A percentile compares a stretch with the other conserved stretches of the same genome.
These are phyloP conservation scores for Lasiurus borealis DNA, from an alignment of 2,113 vertebrate genomes.

Conservation along the genomic window DNA sequence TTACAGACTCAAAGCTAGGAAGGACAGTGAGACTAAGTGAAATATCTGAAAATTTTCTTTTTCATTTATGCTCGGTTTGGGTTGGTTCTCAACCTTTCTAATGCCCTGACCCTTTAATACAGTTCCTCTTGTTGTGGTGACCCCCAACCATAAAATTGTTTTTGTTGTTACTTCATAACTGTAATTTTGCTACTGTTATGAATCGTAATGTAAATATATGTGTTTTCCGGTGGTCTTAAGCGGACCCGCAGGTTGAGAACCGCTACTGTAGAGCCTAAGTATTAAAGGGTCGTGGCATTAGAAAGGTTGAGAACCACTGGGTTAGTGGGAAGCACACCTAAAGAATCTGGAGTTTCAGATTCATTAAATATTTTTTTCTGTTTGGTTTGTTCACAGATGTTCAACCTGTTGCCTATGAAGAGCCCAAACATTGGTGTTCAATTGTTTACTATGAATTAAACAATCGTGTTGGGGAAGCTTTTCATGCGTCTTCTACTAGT, in stretches of 20 bases:
- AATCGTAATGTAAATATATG: no score
- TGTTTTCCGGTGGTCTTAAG: no score
- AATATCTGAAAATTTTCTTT: constrained; percentile 31
- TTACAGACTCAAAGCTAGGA: constrained; percentile 21
- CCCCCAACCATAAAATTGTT: no score
- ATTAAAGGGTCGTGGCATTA: no score
- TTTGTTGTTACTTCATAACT: no score
- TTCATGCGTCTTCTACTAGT: constrained; percentile 97
- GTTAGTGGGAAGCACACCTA: background rate
- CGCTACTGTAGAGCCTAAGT: no score
- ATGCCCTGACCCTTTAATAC: no score
- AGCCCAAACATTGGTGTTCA: constrained; percentile 99
- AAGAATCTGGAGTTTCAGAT: background rate
- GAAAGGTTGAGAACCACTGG: no score
- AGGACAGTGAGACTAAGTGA: constrained; percentile 22
- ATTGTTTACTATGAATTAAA: constrained; percentile 99
- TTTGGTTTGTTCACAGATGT: constrained; percentile 90
- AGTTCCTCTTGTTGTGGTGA: no score
- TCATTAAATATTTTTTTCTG: constrained; percentile 39
- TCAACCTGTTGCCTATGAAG: constrained; percentile 97
- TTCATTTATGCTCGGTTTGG: background rate
- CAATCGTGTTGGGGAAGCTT: constrained; percentile 97
- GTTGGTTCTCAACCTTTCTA: no score
- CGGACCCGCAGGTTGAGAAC: no score
- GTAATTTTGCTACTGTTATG: no score